Evolutionary conservation across 1,140 invertebrate species (phyloP).

Genomic region (Nymphalis io): DNA sequence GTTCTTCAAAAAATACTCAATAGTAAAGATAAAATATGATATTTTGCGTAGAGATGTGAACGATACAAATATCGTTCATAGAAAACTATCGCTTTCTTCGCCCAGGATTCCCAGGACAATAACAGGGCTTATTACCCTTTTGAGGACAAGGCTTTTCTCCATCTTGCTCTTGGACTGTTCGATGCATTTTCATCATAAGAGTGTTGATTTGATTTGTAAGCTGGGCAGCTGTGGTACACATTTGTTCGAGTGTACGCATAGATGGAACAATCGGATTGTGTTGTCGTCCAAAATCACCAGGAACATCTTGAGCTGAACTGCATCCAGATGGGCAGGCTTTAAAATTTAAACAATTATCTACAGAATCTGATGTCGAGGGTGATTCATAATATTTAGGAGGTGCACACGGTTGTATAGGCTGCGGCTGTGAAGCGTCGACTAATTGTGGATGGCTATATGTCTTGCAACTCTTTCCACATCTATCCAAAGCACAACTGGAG

Average conservation of each 20-base stretch:
- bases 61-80: too few species aligned
- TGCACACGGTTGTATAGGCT: conserved; percentile 17
- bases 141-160: conserved; percentile 26
- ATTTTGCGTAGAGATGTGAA: not conserved
- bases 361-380: conserved; percentile 7
- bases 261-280: conserved; percentile 35
- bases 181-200: conserved; percentile 57
- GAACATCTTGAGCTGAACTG: conserved; percentile 31
- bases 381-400: conserved; percentile 12
- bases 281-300: conserved; percentile 38
- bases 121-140: conserved; percentile 53
- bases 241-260: conserved; percentile 48
- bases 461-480: conserved; percentile 54
- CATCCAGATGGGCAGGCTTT: conserved; percentile 39
- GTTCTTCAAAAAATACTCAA: too few species aligned
- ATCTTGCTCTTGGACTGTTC: conserved; percentile 31
- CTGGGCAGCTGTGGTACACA: conserved; percentile 62
- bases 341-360: conserved; percentile 15
- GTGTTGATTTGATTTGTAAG: conserved; percentile 56
- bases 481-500: conserved; percentile 38
- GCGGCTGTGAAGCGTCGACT: conserved; percentile 14
- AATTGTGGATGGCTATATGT: conserved; percentile 42
- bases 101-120: conserved; percentile 57
- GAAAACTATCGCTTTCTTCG: not conserved
- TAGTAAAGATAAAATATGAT: too few species aligned